phyloP scores from a whole-genome alignment of 37 sponge, comb jelly and placozoan species.

The Theonella swinhoei region DNA sequence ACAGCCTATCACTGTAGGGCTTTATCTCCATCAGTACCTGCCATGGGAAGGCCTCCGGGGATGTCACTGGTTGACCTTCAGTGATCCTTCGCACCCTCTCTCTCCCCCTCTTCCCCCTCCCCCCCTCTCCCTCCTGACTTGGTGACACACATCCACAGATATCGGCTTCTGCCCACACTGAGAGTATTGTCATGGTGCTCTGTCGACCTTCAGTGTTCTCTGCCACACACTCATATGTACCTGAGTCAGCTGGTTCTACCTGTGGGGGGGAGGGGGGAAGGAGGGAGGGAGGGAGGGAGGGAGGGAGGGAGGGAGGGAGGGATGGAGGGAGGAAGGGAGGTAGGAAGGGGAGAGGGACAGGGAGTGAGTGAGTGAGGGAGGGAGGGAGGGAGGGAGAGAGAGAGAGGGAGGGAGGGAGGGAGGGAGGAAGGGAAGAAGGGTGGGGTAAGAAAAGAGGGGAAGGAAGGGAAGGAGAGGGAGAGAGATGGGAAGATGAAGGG shows the following conservation, averaged over 20 bases:
- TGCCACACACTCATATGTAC: slow-evolving; percentile 12
- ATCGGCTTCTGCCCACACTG: not conserved
- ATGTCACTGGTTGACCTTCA: not conserved
- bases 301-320: too few relatives aligned
- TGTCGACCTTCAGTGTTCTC: not conserved
- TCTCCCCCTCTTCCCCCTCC: not conserved
- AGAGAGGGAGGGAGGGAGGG: too few relatives aligned
- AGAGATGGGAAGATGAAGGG: too few relatives aligned
- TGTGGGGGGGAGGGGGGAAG: too few relatives aligned
- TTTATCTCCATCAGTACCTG: slow-evolving; percentile 38
- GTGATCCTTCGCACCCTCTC: not conserved
- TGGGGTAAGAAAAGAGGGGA: too few relatives aligned
- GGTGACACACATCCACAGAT: slow-evolving; percentile 9
- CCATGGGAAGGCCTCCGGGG: not conserved
- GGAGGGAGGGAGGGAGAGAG: too few relatives aligned
- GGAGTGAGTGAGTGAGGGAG: too few relatives aligned
- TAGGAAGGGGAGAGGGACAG: too few relatives aligned
- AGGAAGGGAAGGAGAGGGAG: too few relatives aligned
- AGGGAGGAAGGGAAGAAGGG: too few relatives aligned
- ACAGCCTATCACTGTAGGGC: slow-evolving; percentile 1
- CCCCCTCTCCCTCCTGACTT: not conserved
- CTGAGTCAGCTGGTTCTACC: not conserved
- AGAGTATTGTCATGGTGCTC: not conserved
- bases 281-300: too few relatives aligned
- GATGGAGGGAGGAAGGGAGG: too few relatives aligned